Evolutionary conservation across 2,888 invertebrate genomes (phyloP), one percentile per base, ranked within the genome.

Genomic region (Eudasyphora cyanicolor): DNA sequence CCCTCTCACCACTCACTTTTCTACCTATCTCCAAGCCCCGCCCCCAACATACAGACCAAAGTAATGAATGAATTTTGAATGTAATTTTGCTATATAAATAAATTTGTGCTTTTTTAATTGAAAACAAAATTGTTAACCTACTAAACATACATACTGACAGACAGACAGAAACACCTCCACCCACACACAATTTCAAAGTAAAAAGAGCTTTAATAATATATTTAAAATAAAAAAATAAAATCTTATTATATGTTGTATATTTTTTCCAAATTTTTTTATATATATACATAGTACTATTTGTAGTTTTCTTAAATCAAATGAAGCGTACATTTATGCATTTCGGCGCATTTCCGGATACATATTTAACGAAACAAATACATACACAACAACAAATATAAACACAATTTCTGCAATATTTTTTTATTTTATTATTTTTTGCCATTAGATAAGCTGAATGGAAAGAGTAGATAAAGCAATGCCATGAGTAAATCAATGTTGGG

Each of bases 361-460:
- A 60, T 60, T 60, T 60, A 60, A 60, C 60, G 32, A 60, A 57
- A 60, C 60, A 60, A 60, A 32, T 57, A 57, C 57, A 57, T 57
- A 57, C 57, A 57, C 24, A 21, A 57, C 24, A 21, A 57, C 24
- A 29, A 29, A 60, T 60, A 60, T 29, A 29, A 60, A 60, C 29
- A 60, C 29, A 60, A 17, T n/a, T 45, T n/a, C 45, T n/a, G 45
- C 45, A n/a, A 45, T 1, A n/a, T n/a, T 45, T 45, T 45, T 38
- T 12, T 38, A 38, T 38, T 2, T n/a, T 12, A 38, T 38, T 38
- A 38, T 38, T 38, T 7, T 38, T n/a, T 45, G 14, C n/a, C 14
- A 45, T 45, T 45, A 45, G 14, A 45, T 45, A 45, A 45, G 45
- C 5, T n/a, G n/a, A 45, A 45, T n/a, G n/a, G n/a, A n/a, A n/a